Conservation (phyloP, 2,888 invertebrate genomes). For the Hypselothyrea guttata region DNA sequence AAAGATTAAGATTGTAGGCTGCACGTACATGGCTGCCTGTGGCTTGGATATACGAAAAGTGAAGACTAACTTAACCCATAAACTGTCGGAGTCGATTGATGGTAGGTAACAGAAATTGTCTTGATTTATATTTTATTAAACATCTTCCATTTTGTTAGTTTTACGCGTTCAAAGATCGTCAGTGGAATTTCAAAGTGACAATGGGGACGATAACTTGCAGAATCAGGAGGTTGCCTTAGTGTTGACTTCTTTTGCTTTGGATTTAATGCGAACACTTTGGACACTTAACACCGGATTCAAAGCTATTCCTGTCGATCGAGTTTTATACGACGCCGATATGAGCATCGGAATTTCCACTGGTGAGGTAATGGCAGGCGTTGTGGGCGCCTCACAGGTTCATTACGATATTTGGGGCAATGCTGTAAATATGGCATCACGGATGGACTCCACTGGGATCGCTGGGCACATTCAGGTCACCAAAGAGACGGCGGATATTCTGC, state of each 20-base stretch:
- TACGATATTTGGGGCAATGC: slow-evolving; percentile 99
- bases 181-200: too few species aligned
- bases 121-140: too few species aligned
- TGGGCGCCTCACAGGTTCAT: slow-evolving; percentile 95
- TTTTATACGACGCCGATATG: slow-evolving; percentile 63
- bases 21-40: slow-evolving; percentile 98
- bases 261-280: slow-evolving; percentile 87
- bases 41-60: too few species aligned
- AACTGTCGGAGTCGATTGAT: slow-evolving; percentile 77
- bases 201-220: too few species aligned
- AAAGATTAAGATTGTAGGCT: slow-evolving; percentile 97
- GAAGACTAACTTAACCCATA: too few species aligned
- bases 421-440: slow-evolving; percentile 97
- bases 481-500: slow-evolving; percentile 87
- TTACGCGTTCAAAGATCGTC: too few species aligned
- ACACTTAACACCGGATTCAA: slow-evolving; percentile 83
- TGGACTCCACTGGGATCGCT: slow-evolving; percentile 94
- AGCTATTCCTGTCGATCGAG: slow-evolving; percentile 81
- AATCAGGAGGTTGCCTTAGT: slow-evolving; percentile 85
- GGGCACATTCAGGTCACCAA: slow-evolving; percentile 91
- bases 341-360: slow-evolving; percentile 92
- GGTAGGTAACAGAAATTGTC: too few species aligned
- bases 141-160: too few species aligned
- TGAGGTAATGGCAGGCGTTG: slow-evolving; percentile 95
- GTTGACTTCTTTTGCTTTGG: slow-evolving; percentile 79